Base-by-base conservation (phyloP, 2,113 vertebrate species). In the Gavia stellata region DNA sequence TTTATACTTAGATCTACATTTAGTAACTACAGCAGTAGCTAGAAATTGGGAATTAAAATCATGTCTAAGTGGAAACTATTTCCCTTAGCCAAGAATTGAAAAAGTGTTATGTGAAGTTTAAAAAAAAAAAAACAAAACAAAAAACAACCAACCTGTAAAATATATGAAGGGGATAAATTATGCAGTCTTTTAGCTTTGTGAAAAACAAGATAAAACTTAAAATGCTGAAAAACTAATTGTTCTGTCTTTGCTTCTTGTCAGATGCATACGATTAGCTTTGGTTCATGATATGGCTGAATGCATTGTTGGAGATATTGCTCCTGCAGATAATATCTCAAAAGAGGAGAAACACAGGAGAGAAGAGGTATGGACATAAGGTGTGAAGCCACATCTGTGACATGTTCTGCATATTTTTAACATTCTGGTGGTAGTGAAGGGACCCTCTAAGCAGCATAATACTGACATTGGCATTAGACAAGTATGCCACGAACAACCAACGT, bases 201-300 rank as follows among this genome's bases (percentile, higher is more conserved):
- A 38, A 53, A 81, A 40, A 65, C 7, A 63, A 65, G 31, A 4
- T 62, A 7, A 4, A 67, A n/a, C 7, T 78, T 71, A 26, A 77
- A 84, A 38, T 72, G 29, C 34, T 75, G 25, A 49, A 62, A 73
- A 78, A 45, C 19, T 95, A 55, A 96, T 94, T 81, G 25, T 82
- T 94, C 17, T 77, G 29, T 65, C 90, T 91, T 96, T 92, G 92
- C 31, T 90, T 89, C 81, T 82, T 97, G 74, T 70, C 95, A 99
- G 99, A 94, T 99, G 99, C 90, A 97, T 99, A 82, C 99, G 99
- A 82, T 94, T 99, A 93, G 99, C 99, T 90, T 97, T 99, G 88
- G 99, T 99, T 94, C 99, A 99, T 13, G 99, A 99, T 97, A 99
- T 99, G 99, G 99, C 99, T 92, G 99, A 99, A 90, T 99, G 99